Base-by-base conservation (phyloP, 2,888 invertebrate species). In the Pammene aurita region DNA sequence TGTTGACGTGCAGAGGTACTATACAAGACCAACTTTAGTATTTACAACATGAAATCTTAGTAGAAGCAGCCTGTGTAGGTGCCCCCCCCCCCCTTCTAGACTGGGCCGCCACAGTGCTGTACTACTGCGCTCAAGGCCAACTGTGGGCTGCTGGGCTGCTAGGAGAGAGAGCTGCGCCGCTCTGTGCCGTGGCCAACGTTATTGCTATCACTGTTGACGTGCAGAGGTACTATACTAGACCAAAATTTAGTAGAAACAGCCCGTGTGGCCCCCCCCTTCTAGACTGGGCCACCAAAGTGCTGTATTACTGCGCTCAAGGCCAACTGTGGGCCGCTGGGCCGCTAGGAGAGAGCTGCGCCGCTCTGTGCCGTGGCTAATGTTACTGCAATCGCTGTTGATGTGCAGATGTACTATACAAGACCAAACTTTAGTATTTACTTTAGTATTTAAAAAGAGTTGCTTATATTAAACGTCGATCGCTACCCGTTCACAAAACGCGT, bases 51-150 rank as follows among this genome's bases (percentile, higher is more conserved):
- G n/a, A 96, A 14, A 82, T 76, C 67, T 26, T 72, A 68, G 76
- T 79, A 71, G 93, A 97, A 69, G 94, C 96, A 62, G 96, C 97
- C 84, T 95, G 93, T 55, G 86, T 94, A 70, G 95, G 95, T 41
- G 93, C 93, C 64, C 97, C 96, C 2, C 94, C 98, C 81, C 98
- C 81, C 96, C 4, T 96, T 46, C 93, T 97, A 69, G 97, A 98
- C 91, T 96, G 96, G 96, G 94, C 96, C 70, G 96, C 96, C n/a
- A 92, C 94, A 55, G 96, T n/a, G 96, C 46, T 93, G 93, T 96
- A 96, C 88, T 95, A 97, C 82, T 94, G 95, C 89, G 93, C 94
- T 10, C 90, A 89, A 67, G 81, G 78, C 87, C 90, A 93, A 74
- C 96, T 98, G 73, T 91, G 94, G 66, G 97, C 94, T 0, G 94